Base-by-base conservation (phyloP, 2,888 invertebrate genomes). In the Tridacna gigas region DNA sequence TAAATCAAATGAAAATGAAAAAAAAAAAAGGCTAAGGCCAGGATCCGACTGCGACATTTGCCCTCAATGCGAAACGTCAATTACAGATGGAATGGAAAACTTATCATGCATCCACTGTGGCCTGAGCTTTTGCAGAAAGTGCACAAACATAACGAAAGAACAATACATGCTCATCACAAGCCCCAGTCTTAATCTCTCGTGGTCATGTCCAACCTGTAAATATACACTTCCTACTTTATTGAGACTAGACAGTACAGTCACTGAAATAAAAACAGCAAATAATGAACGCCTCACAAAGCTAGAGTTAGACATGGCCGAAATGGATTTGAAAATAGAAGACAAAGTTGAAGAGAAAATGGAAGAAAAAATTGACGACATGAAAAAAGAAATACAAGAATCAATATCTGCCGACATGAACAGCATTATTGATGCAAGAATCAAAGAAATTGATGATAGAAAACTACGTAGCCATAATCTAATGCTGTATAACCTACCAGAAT, bases 31-130 rank as follows among this genome's bases (percentile, higher is more conserved):
- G n/a, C n/a, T 61, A 11, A 11, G 61, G 22, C 61, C 61, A n/a
- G 61, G 61, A 61, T 61, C 61, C 9, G 61, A 61, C 61, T 61
- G 61, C n/a, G 61, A 61, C n/a, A 61, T 13, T 13, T 61, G 61
- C 61, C 61, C 61, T n/a, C 61, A 61, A 20, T 61, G 61, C 22
- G 61, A 61, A 20, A 61, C 12, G 7, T 20, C 11, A 11, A 61
- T 61, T n/a, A 61, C 9, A 11, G 12, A 11, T 13, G n/a, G 22
- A 9, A 13, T 22, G 9, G n/a, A 61, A 11, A 11, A 61, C 12
- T 22, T 61, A 11, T 9, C 13, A 11, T 61, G 61, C n/a, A 61
- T 13, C 61, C 61, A 61, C n/a, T 61, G 61, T 20, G 61, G 61
- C 7, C 61, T 61, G 9, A 61, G 61, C 22, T 61, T 61, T 20